phyloP scores from a whole-genome alignment of 2,113 vertebrate genomes.

The Cygnus atratus region DNA sequence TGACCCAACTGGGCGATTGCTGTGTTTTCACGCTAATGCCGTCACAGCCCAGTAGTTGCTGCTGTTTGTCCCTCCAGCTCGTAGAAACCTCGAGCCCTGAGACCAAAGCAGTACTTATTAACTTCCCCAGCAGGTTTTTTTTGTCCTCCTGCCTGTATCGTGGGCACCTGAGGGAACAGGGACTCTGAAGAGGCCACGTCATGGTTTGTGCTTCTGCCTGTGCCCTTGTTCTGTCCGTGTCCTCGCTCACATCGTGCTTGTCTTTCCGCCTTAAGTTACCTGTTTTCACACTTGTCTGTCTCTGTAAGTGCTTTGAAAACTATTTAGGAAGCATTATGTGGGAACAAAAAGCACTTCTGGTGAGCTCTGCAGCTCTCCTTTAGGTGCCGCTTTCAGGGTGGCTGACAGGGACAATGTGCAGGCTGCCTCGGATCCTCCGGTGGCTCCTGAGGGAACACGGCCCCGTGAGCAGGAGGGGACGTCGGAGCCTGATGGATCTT shows the following conservation, averaged over 20 bases:
- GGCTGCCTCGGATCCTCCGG: neutral
- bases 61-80: neutral
- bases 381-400: neutral
- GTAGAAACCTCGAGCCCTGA: neutral
- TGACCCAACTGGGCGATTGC: neutral
- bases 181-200: neutral
- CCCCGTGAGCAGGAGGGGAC: neutral
- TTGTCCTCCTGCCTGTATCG: neutral
- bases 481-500: neutral
- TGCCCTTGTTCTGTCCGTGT: neutral
- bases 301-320: neutral
- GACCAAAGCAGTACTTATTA: neutral
- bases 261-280: neutral
- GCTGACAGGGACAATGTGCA: fast-evolving
- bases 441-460: neutral
- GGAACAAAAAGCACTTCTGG: neutral
- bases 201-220: neutral
- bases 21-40: neutral
- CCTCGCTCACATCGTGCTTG: neutral
- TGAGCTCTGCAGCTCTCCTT: neutral
- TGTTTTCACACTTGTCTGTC: neutral
- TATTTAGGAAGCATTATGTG: neutral
- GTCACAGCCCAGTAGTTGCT: neutral
- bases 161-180: neutral
- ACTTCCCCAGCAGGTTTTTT: neutral